Conservation (phyloP, 37 sponge, comb jelly and placozoan species). For the Hormiphora californensis region DNA sequence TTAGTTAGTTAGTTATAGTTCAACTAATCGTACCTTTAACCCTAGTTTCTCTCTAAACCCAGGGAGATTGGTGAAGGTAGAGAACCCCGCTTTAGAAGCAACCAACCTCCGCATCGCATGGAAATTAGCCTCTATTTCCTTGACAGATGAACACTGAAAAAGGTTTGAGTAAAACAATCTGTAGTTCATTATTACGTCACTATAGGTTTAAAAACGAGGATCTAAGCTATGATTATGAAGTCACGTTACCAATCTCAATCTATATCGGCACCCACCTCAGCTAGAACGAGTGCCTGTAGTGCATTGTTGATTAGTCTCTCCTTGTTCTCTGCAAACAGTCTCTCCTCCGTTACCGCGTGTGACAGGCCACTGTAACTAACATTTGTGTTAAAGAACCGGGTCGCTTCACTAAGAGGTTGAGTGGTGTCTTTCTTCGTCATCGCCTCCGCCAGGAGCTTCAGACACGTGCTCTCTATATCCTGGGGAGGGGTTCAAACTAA, state of each 20-base stretch:
- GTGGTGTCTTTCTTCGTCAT: slow-evolving; percentile 56
- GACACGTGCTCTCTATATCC: slow-evolving; percentile 91
- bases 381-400: slow-evolving; percentile 87
- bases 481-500: slow-evolving; percentile 41
- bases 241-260: too few species aligned
- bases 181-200: too few species aligned
- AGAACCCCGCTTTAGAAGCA: slow-evolving; percentile 92
- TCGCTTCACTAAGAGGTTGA: slow-evolving; percentile 64
- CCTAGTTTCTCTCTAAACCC: slow-evolving; percentile 62
- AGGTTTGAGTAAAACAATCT: background rate
- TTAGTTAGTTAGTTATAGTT: background rate
- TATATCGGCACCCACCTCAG: slow-evolving; percentile 61
- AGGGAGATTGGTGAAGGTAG: slow-evolving; percentile 83
- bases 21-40: background rate
- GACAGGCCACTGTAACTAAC: slow-evolving; percentile 90
- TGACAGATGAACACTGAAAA: slow-evolving; percentile 54
- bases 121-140: slow-evolving; percentile 91
- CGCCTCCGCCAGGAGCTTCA: slow-evolving; percentile 67
- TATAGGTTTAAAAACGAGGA: too few species aligned
- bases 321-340: slow-evolving; percentile 96
- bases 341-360: slow-evolving; percentile 91
- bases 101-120: slow-evolving; percentile 93
- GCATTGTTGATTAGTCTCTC: slow-evolving; percentile 87
- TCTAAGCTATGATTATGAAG: too few species aligned
- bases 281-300: slow-evolving; percentile 67